Conservation (phyloP, 2,797 vertebrate species). For the Propithecus perrieri region DNA sequence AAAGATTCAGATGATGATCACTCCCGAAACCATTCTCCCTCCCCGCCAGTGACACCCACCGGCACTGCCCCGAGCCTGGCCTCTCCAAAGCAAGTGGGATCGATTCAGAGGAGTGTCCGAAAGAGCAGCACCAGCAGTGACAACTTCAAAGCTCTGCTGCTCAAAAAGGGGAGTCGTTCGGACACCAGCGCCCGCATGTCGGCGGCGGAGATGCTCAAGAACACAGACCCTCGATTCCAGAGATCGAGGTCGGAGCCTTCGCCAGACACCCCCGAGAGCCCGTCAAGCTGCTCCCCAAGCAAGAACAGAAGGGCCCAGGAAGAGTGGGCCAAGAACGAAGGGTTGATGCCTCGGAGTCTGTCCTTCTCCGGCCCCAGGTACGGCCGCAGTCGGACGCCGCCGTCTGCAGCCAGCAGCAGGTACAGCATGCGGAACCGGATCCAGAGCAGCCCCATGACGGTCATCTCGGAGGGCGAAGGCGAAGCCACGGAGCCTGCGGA, state of each 20-base stretch:
- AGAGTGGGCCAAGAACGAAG: constrained; percentile 94
- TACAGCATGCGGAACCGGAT: constrained; percentile 95
- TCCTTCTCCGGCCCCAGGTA: constrained; percentile 90
- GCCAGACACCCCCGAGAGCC: constrained; percentile 84
- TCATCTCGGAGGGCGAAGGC: constrained; percentile 97
- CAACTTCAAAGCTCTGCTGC: constrained; percentile 96
- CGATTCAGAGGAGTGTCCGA: constrained; percentile 94
- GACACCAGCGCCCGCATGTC: constrained; percentile 97
- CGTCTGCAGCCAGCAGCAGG: constrained; percentile 97
- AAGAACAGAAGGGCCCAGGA: constrained; percentile 89
- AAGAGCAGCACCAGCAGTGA: constrained; percentile 98
- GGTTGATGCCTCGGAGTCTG: constrained; percentile 88
- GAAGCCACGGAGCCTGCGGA: constrained; percentile 85
- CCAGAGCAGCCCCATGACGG: constrained; percentile 99
- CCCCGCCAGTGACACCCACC: constrained; percentile 88
- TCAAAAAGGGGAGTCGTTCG: constrained; percentile 96
- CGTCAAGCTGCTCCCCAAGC: constrained; percentile 87
- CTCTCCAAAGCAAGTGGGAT: constrained; percentile 89
- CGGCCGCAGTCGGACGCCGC: constrained; percentile 94
- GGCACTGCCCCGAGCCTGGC: constrained; percentile 78
- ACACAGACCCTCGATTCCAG: constrained; percentile 94
- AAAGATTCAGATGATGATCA: constrained; percentile 96
- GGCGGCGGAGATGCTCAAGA: constrained; percentile 95
- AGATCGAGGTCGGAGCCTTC: constrained; percentile 87
- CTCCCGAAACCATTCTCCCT: constrained; percentile 86